A percentile compares a stretch with the other conserved stretches of the same genome.
Conservation (phyloP, 2,797 vertebrate genomes). For the Danio choprae region DNA sequence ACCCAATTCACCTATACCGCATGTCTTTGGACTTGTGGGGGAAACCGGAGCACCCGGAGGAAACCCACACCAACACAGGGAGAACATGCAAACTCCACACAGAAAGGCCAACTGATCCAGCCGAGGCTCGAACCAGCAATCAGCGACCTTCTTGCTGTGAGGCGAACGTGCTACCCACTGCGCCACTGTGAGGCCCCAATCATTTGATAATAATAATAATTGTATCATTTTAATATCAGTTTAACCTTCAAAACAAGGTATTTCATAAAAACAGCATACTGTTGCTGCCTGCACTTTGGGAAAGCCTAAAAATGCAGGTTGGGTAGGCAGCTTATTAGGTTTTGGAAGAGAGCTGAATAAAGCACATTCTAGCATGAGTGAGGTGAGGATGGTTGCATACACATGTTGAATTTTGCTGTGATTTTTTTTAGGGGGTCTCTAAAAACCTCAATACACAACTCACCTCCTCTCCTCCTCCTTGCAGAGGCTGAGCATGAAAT, state of each 20-base stretch:
- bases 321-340: conserved; percentile 8
- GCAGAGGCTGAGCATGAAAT: conserved; percentile 92
- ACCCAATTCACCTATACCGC: too few relatives aligned
- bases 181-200: too few relatives aligned
- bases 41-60: too few relatives aligned
- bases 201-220: too few relatives aligned
- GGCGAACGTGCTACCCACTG: too few relatives aligned
- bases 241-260: not conserved
- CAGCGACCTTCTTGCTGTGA: too few relatives aligned
- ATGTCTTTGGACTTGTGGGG: too few relatives aligned
- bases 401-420: not conserved
- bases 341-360: conserved; percentile 24
- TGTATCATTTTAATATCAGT: not conserved
- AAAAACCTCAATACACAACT: conserved; percentile 72
- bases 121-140: too few relatives aligned
- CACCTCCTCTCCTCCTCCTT: conserved; percentile 97
- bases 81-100: too few relatives aligned
- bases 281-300: not conserved
- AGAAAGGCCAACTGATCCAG: too few relatives aligned
- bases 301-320: conserved; percentile 17
- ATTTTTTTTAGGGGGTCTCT: conserved; percentile 5
- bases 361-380: conserved; percentile 19
- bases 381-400: conserved; percentile 14
- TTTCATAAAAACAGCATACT: not conserved
- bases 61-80: too few relatives aligned